These are phyloP conservation scores for Xestobium rufovillosum DNA, from an alignment of 2,888 invertebrate genomes.

Conservation along the genomic window DNA sequence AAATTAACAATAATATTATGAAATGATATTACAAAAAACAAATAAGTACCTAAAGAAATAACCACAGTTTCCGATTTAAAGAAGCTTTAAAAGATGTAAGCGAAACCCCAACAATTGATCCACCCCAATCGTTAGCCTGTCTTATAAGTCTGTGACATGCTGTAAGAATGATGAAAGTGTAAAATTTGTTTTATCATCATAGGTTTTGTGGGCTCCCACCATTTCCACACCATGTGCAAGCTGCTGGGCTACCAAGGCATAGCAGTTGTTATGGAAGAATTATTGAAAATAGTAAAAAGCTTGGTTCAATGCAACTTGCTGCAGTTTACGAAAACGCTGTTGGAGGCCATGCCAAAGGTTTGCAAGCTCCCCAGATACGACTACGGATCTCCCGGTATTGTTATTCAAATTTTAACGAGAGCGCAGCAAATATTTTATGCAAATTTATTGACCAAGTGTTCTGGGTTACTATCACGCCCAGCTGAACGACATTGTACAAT, in stretches of 20 bases:
- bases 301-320: constrained; percentile 84
- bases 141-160: too few species aligned
- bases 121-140: too few species aligned
- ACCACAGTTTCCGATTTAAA: too few species aligned
- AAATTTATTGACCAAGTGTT: constrained; percentile 51
- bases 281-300: constrained; percentile 88
- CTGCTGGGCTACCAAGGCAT: constrained; percentile 98
- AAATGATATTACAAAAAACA: too few species aligned
- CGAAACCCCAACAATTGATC: too few species aligned
- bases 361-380: constrained; percentile 95
- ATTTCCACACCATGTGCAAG: constrained; percentile 88
- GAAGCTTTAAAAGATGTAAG: too few species aligned
- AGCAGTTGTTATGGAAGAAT: constrained; percentile 94
- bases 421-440: too few species aligned
- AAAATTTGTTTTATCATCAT: constrained; percentile 14
- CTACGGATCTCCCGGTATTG: constrained; percentile 94
- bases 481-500: constrained; percentile 92
- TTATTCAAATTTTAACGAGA: too few species aligned
- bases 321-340: constrained; percentile 84
- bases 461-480: constrained; percentile 90
- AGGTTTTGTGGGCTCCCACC: constrained; percentile 93
- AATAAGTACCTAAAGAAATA: too few species aligned
- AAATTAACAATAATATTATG: too few species aligned
- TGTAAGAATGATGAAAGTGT: not conserved
- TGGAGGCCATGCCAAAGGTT: constrained; percentile 89